phyloP scores from a whole-genome alignment of 1,140 invertebrate genomes.

The Caenorhabditis latens region DNA sequence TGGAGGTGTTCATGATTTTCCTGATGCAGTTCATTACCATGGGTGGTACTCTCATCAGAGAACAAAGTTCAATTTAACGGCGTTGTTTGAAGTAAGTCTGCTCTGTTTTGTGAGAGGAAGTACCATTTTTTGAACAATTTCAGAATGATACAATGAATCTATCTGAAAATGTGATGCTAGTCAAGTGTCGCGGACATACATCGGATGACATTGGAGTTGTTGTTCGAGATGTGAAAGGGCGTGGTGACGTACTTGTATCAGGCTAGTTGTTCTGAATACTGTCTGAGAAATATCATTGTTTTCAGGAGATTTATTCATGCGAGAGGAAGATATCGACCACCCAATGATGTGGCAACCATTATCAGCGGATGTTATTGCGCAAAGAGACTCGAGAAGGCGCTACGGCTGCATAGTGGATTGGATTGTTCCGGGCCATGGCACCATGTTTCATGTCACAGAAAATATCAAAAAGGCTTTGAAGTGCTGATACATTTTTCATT shows the following conservation, averaged over 20 bases:
- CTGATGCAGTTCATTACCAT: conserved; percentile 75
- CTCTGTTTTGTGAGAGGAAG: not conserved
- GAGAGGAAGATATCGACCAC: conserved; percentile 71
- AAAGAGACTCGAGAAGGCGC: conserved; percentile 50
- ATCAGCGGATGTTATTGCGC: conserved; percentile 50
- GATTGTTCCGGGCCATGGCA: conserved; percentile 62
- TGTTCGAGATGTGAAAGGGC: conserved; percentile 67
- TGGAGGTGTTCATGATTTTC: conserved; percentile 73
- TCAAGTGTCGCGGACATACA: conserved; percentile 74
- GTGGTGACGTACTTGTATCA: conserved; percentile 69
- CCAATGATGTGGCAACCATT: conserved; percentile 75
- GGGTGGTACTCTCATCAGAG: conserved; percentile 67
- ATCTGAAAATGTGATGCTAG: conserved; percentile 71
- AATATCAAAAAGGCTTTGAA: conserved; percentile 37
- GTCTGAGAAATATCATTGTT: conserved; percentile 1
- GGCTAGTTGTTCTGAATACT: conserved; percentile 55
- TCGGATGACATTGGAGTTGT: conserved; percentile 74
- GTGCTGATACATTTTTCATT: conserved; percentile 5
- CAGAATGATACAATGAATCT: conserved; percentile 71
- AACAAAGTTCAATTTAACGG: conserved; percentile 73
- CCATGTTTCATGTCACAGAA: conserved; percentile 44
- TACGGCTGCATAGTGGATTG: conserved; percentile 48
- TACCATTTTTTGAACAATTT: conserved; percentile 25
- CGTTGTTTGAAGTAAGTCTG: conserved; percentile 72
- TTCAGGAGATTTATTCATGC: conserved; percentile 73